A percentile compares a stretch with the other conserved stretches of the same genome.
phyloP scores from a whole-genome alignment of 2,113 vertebrate genomes.

The Oreochromis niloticus region DNA sequence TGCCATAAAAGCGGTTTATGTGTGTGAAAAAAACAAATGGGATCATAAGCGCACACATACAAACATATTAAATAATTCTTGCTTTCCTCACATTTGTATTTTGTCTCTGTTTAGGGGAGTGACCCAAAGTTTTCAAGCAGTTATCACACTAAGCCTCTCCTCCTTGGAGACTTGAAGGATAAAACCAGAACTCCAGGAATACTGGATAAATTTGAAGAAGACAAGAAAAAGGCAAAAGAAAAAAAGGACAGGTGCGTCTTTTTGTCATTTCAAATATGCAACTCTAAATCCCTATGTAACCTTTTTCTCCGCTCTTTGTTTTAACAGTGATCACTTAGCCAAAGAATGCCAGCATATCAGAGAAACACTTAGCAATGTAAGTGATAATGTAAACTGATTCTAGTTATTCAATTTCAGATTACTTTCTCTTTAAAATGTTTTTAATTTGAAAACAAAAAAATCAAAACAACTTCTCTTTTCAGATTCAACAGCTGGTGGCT shows the following conservation, averaged over 20 bases:
- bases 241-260: conserved; percentile 77
- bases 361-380: conserved; percentile 80
- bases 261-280: neutral
- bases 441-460: neutral
- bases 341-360: conserved; percentile 73
- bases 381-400: conserved; percentile 23
- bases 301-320: neutral
- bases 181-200: conserved; percentile 68
- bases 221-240: conserved; percentile 84
- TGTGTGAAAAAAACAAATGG: neutral
- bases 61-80: neutral
- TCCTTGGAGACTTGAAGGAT: conserved; percentile 81
- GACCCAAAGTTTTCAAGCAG: conserved; percentile 80
- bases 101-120: conserved; percentile 65
- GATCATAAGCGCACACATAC: neutral
- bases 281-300: neutral
- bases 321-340: conserved; percentile 77
- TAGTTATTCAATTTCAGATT: neutral
- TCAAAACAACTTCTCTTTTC: conserved; percentile 23
- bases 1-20: neutral
- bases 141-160: conserved; percentile 85
- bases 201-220: conserved; percentile 83
- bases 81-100: neutral
- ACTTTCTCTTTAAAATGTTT: neutral
- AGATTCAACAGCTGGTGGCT: conserved; percentile 79